Evolutionary conservation across 2,113 vertebrate genomes (phyloP).

Genomic region (Bagarius yarrelli): DNA sequence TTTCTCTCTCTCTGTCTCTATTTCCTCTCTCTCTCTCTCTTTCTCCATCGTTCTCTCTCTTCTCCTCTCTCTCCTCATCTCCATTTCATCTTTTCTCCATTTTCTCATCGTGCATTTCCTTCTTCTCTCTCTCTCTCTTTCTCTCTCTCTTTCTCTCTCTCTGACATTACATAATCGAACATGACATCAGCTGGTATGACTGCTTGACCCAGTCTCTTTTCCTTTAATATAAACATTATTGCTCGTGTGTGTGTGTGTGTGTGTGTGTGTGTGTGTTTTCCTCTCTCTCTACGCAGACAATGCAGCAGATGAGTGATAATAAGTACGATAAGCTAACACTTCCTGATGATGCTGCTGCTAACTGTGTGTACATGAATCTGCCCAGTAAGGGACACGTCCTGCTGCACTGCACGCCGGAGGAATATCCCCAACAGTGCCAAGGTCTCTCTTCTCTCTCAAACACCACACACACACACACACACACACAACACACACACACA

Average conservation of each 20-base stretch:
- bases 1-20: no score
- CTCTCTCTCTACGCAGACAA: slow-evolving; percentile 72
- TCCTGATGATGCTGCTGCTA: slow-evolving; percentile 87
- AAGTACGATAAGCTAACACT: slow-evolving; percentile 94
- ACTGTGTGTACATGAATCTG: slow-evolving; percentile 91
- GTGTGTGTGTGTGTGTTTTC: slow-evolving; percentile 18
- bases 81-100: no score
- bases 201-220: slow-evolving; percentile 10
- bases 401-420: slow-evolving; percentile 82
- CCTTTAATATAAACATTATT: slow-evolving; percentile 25
- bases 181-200: slow-evolving; percentile 16
- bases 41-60: no score
- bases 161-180: slow-evolving; percentile 26
- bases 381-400: slow-evolving; percentile 88
- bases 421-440: slow-evolving; percentile 89
- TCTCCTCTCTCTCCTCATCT: no score
- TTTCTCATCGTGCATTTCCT: no score
- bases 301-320: slow-evolving; percentile 97
- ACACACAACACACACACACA: slow-evolving; percentile 3
- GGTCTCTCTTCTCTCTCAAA: slow-evolving; percentile 72
- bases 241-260: slow-evolving; percentile 31
- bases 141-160: not conserved
- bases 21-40: not conserved
- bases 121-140: not conserved
- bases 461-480: slow-evolving; percentile 25